These are phyloP conservation scores for Nyctalus aviator DNA, from an alignment of 2,797 vertebrate genomes.

Conservation along the genomic window DNA sequence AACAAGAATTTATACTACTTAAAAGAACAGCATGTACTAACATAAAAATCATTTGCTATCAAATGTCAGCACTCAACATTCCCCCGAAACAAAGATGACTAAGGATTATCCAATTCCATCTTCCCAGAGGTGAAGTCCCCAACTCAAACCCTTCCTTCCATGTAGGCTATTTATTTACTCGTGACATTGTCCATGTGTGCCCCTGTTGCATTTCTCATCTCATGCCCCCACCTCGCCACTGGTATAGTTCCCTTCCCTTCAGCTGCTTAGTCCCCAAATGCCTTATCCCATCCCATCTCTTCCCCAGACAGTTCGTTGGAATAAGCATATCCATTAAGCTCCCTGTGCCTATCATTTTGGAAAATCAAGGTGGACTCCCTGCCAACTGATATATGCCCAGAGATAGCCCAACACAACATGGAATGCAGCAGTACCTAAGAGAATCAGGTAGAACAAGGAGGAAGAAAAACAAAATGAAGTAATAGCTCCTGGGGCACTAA, in stretches of 20 bases:
- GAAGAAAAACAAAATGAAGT: slow-evolving; percentile 29
- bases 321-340: background rate
- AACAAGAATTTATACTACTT: slow-evolving; percentile 63
- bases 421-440: background rate
- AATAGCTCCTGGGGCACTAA: background rate
- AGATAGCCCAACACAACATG: background rate
- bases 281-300: background rate
- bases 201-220: background rate
- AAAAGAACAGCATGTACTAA: slow-evolving; percentile 63
- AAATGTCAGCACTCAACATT: slow-evolving; percentile 13
- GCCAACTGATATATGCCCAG: background rate
- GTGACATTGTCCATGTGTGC: background rate
- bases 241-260: background rate
- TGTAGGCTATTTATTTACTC: background rate
- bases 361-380: slow-evolving; percentile 21
- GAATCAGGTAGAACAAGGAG: background rate
- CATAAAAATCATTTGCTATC: slow-evolving; percentile 54
- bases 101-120: background rate
- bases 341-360: background rate
- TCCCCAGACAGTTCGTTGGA: background rate
- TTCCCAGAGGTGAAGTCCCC: background rate
- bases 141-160: slow-evolving; percentile 34
- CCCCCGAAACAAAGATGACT: slow-evolving; percentile 65
- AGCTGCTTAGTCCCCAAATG: background rate
- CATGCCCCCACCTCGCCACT: background rate